Evolutionary conservation across 2,113 vertebrate genomes (phyloP).

Genomic region (Porphyrio hochstetteri): DNA sequence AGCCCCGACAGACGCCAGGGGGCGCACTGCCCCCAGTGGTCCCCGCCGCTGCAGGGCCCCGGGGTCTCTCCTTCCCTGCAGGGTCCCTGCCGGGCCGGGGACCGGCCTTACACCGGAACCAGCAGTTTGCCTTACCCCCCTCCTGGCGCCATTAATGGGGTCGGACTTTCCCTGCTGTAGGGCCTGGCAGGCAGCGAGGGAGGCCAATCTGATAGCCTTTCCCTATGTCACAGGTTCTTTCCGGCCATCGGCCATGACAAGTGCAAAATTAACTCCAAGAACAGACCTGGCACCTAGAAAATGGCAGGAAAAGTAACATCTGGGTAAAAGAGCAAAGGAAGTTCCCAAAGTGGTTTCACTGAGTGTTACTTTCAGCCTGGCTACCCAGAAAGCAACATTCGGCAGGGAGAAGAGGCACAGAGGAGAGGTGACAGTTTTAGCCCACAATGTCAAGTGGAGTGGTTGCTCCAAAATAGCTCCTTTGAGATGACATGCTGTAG

Average conservation of each 20-base stretch:
- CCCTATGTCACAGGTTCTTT: fast-evolving
- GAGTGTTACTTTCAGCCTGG: not conserved
- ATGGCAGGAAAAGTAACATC: not conserved
- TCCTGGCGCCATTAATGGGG: not conserved
- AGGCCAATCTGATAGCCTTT: not conserved
- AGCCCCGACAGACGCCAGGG: too few species aligned
- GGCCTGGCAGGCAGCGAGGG: not conserved
- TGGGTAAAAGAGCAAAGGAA: too few species aligned
- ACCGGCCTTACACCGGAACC: fast-evolving
- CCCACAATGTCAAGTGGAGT: fast-evolving
- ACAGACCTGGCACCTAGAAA: fast-evolving
- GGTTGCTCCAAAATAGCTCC: not conserved
- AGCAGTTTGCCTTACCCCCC: too few species aligned
- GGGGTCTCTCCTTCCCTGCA: too few species aligned
- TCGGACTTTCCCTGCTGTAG: not conserved
- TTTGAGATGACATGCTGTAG: too few species aligned
- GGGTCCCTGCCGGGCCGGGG: not conserved
- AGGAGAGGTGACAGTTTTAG: not conserved
- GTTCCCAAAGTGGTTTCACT: not conserved
- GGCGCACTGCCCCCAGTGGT: too few species aligned
- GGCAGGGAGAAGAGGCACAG: fast-evolving
- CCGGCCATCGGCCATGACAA: not conserved
- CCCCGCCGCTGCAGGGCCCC: too few species aligned
- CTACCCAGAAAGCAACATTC: fast-evolving
- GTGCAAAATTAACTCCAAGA: not conserved